These are phyloP conservation scores for Vanessa cardui DNA, from an alignment of 2,888 invertebrate genomes.

Conservation along the genomic window DNA sequence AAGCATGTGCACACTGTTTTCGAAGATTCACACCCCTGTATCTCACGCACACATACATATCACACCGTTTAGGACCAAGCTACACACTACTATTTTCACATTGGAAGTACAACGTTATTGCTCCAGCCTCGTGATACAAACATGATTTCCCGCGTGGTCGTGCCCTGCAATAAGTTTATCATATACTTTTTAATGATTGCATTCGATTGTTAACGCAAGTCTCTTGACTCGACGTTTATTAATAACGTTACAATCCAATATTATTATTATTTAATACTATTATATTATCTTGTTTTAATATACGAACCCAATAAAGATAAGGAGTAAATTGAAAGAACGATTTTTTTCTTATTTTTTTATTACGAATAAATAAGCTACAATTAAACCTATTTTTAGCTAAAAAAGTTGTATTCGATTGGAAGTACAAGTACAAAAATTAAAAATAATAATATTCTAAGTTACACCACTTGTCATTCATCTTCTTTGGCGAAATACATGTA, in stretches of 20 bases:
- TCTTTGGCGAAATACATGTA: conserved; percentile 51
- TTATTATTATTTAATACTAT: too few relatives aligned
- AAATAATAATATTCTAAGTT: conserved; percentile 49
- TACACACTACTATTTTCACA: conserved; percentile 45
- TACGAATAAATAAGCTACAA: conserved; percentile 74
- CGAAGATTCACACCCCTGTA: conserved; percentile 42
- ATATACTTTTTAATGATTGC: conserved; percentile 11
- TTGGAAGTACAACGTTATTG: conserved; percentile 51
- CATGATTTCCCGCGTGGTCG: conserved; percentile 73
- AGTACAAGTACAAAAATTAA: conserved; percentile 44
- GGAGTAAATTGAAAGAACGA: conserved; percentile 34
- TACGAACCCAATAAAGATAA: background rate
- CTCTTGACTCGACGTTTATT: too few relatives aligned
- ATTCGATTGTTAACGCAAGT: too few relatives aligned
- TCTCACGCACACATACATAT: conserved; percentile 47
- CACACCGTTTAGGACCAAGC: conserved; percentile 53
- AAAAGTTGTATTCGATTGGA: conserved; percentile 42
- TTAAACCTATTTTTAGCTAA: conserved; percentile 60
- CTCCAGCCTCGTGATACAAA: conserved; percentile 41
- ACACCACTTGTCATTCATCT: conserved; percentile 40
- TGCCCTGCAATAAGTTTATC: conserved; percentile 45
- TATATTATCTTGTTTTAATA: background rate
- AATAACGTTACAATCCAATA: background rate
- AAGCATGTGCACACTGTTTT: conserved; percentile 33
- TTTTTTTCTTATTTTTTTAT: conserved; percentile 52